These are phyloP conservation scores for Embidobia sp. DNA, from an alignment of 2,888 invertebrate genomes.

Conservation along the genomic window DNA sequence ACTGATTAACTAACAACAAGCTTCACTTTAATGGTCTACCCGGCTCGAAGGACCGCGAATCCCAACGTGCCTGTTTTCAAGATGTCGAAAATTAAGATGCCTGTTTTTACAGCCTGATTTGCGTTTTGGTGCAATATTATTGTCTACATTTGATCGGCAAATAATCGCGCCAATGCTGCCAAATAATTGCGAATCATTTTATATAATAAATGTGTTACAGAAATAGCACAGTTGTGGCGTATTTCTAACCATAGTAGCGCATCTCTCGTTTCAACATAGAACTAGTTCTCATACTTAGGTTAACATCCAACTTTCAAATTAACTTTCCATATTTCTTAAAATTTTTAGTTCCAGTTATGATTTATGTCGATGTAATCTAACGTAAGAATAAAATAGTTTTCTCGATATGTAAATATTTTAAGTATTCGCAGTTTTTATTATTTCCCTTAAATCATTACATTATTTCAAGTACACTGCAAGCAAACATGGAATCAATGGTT, in stretches of 20 bases:
- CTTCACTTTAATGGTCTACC: constrained; percentile 20
- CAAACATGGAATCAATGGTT: too few relatives aligned
- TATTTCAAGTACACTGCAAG: too few relatives aligned
- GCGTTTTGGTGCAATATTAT: too few relatives aligned
- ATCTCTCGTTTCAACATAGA: constrained; percentile 31
- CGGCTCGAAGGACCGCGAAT: constrained; percentile 6
- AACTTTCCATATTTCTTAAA: constrained; percentile 16
- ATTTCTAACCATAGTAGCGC: constrained; percentile 14
- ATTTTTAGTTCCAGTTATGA: constrained; percentile 33
- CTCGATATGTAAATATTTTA: constrained; percentile 21
- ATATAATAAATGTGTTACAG: constrained; percentile 19
- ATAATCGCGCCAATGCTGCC: too few relatives aligned
- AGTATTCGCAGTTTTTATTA: too few relatives aligned
- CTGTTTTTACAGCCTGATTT: constrained; percentile 10
- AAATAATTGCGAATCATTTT: too few relatives aligned
- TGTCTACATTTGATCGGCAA: too few relatives aligned
- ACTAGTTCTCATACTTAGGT: constrained; percentile 26
- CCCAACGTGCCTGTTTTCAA: constrained; percentile 10
- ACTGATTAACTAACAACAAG: not conserved
- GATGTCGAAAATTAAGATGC: constrained; percentile 3
- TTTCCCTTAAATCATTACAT: too few relatives aligned
- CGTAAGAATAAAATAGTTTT: constrained; percentile 47
- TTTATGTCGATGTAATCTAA: constrained; percentile 45
- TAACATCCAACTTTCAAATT: constrained; percentile 20
- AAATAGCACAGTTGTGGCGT: constrained; percentile 19